Evolutionary conservation across 2,797 vertebrate genomes (phyloP).

Genomic region (Peromyscus aztecus): DNA sequence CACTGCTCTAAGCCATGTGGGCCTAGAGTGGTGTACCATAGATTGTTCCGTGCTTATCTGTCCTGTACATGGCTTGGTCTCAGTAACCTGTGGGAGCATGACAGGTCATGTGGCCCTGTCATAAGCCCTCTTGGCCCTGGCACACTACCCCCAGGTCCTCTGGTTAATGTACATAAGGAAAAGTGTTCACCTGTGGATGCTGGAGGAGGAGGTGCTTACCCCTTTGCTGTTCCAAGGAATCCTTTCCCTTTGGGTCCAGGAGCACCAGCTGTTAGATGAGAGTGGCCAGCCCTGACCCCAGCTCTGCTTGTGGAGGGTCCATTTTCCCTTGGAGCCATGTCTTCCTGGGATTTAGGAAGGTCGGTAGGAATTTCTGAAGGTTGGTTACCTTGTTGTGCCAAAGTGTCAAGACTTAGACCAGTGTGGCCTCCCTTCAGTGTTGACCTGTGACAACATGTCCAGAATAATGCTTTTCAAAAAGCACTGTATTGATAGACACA

Average conservation of each 20-base stretch:
- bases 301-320: neutral
- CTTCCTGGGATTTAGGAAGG: neutral
- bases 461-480: neutral
- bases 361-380: neutral
- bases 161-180: neutral
- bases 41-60: neutral
- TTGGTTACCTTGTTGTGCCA: neutral
- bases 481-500: neutral
- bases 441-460: neutral
- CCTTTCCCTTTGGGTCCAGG: neutral
- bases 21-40: neutral
- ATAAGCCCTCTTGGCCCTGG: neutral
- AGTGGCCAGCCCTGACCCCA: neutral
- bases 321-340: neutral
- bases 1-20: neutral
- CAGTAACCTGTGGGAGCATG: neutral
- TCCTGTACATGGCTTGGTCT: neutral
- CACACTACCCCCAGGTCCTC: neutral
- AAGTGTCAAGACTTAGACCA: neutral
- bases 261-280: neutral
- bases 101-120: neutral
- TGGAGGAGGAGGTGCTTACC: neutral
- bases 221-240: neutral
- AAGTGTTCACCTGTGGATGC: neutral
- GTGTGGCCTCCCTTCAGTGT: neutral